Evolutionary conservation across 2,797 vertebrate genomes (phyloP), one percentile per base, ranked within the genome.

Genomic region (Enteromius unitaeniatus): DNA sequence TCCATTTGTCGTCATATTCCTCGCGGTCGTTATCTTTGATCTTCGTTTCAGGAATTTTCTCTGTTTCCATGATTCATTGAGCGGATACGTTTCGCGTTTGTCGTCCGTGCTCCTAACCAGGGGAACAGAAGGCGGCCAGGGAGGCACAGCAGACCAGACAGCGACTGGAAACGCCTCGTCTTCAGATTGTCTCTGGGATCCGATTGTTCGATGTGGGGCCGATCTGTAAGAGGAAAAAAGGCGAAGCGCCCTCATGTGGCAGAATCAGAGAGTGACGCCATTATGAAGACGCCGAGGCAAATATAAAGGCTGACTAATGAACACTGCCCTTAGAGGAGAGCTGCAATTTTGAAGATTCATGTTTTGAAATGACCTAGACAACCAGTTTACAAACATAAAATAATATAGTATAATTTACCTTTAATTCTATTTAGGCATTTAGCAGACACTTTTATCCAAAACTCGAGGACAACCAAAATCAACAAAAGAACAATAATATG

Each of bases 161-260:
- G 80, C 53, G 83, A 49, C 82, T 88, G 88, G 88, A 89, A 89
- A 89, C 88, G 88, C 88, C 88, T 89, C 87, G 86, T 84, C 80
- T 82, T 84, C 77, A 58, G 81, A 67, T 81, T 58, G 84, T 87
- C 88, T 88, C 82, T 45, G 45, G 76, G 82, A 86, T 79, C 77
- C 76, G 84, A 78, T 87, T 87, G 84, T 89, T 86, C 86, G 47
- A 51, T 17, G 82, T 77, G 82, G 79, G 53, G 55, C 67, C 17
- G 70, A 74, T 79, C 65, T 26, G 31, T 47, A 60, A 45, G 26
- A 73, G n/a, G 67, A 79, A 55, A 11, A 47, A 42, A 53, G 73
- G 64, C 4, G 51, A 83, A 4, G 85, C 76, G 87, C 82, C 88
- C 37, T 26, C 87, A 23, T 42, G 79, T 28, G 85, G 60, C 40